Conservation (phyloP, 2,113 vertebrate genomes). For the Myotis yumanensis region DNA sequence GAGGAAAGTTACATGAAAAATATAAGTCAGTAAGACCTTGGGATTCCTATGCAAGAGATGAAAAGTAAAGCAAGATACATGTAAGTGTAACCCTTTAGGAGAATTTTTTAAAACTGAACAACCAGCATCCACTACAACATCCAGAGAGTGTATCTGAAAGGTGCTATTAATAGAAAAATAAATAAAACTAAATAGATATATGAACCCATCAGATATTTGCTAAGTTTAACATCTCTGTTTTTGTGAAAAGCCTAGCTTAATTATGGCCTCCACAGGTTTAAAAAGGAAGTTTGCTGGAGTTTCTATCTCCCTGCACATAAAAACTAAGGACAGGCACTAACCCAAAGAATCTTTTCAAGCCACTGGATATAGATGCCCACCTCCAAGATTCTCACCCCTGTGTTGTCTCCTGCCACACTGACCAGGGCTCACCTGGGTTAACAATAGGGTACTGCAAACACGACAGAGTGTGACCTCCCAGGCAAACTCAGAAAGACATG, state of each 20-base stretch:
- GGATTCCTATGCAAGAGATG: background rate
- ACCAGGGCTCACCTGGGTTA: background rate
- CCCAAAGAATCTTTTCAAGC: background rate
- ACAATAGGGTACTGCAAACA: background rate
- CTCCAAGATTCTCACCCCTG: background rate
- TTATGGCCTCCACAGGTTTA: background rate
- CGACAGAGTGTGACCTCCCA: background rate
- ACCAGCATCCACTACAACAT: background rate
- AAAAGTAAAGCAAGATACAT: background rate
- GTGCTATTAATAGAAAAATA: background rate
- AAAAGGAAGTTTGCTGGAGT: background rate
- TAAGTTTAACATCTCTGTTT: background rate
- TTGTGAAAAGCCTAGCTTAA: background rate
- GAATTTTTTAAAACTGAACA: background rate
- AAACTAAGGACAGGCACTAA: background rate
- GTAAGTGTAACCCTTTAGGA: background rate
- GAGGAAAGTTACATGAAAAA: background rate
- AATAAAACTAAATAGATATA: background rate
- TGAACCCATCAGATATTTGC: background rate
- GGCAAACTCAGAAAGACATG: background rate
- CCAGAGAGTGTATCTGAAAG: background rate
- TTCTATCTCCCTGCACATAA: background rate
- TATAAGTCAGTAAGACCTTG: background rate
- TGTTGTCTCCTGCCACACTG: background rate
- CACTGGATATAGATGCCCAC: background rate